Evolutionary conservation across 37 sponge, comb jelly and placozoan genomes (phyloP).

Genomic region (Hexactinellida sp.): DNA sequence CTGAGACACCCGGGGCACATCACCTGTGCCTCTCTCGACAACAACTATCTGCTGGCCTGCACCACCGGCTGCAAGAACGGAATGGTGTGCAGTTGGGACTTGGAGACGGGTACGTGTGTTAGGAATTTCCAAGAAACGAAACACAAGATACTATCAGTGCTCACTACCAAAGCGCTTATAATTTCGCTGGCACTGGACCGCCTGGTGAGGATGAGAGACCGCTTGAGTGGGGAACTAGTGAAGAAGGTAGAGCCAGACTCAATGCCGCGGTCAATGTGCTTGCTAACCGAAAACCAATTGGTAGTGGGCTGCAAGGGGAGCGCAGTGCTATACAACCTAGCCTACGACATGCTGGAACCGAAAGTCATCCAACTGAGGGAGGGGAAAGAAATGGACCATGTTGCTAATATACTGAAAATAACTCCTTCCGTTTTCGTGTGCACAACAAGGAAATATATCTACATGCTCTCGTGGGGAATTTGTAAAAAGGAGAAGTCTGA

Average conservation of each 20-base stretch:
- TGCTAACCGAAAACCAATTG: not conserved
- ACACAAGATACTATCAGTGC: not conserved
- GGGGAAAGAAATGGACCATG: constrained; percentile 13
- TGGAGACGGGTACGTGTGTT: not conserved
- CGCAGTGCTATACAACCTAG: not conserved
- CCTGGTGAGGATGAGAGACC: not conserved
- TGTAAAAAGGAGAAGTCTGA: not conserved
- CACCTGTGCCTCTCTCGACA: not conserved
- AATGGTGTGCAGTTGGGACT: constrained; percentile 2
- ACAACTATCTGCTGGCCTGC: not conserved
- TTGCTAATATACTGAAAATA: not conserved
- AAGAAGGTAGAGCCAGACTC: not conserved
- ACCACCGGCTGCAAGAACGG: not conserved
- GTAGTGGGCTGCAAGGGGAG: constrained; percentile 2
- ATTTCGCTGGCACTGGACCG: not conserved
- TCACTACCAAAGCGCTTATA: not conserved
- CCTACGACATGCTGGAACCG: not conserved
- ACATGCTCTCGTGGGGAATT: constrained; percentile 16
- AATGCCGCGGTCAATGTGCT: not conserved
- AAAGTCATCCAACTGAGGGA: not conserved
- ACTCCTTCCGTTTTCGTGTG: not conserved
- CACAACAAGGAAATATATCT: constrained; percentile 4
- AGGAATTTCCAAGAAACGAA: not conserved
- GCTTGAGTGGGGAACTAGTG: not conserved
- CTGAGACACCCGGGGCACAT: not conserved